These are phyloP conservation scores for Gymnodraco acuticeps DNA, from an alignment of 2,797 vertebrate genomes.

Conservation along the genomic window DNA sequence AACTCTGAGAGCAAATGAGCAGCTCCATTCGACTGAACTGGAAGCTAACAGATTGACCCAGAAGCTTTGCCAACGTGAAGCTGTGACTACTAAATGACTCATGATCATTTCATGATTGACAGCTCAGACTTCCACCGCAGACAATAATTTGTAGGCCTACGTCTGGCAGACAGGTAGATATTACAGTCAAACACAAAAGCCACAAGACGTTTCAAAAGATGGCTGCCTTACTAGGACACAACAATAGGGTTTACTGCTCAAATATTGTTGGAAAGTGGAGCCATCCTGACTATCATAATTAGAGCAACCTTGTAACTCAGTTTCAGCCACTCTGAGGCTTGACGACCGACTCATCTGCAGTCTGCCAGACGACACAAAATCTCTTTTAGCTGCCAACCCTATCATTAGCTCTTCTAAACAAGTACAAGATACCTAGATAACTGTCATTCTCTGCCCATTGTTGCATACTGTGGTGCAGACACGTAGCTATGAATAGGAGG, in stretches of 20 bases:
- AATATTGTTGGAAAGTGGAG: constrained; percentile 66
- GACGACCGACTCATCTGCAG: constrained; percentile 66
- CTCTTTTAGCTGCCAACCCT: constrained; percentile 63
- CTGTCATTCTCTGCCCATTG: constrained; percentile 62
- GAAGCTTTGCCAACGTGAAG: constrained; percentile 15
- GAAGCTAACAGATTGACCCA: background rate
- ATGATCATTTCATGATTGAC: constrained; percentile 38
- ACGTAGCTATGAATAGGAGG: constrained; percentile 56
- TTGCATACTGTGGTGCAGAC: constrained; percentile 71
- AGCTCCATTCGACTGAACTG: too few relatives aligned
- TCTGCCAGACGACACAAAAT: constrained; percentile 73
- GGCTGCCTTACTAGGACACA: constrained; percentile 47
- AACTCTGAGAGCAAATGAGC: background rate
- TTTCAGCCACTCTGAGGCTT: constrained; percentile 61
- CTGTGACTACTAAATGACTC: constrained; percentile 9
- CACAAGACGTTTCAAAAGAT: constrained; percentile 46
- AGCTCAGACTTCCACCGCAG: constrained; percentile 22
- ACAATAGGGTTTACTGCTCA: constrained; percentile 58
- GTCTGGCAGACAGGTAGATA: constrained; percentile 49
- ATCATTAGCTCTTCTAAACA: constrained; percentile 76
- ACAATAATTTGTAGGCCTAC: constrained; percentile 28
- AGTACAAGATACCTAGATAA: constrained; percentile 51
- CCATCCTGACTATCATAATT: constrained; percentile 65
- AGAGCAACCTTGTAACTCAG: constrained; percentile 48
- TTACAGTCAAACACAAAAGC: constrained; percentile 50